Base-by-base conservation (phyloP, 2,888 invertebrate species). In the Selenia dentaria region DNA sequence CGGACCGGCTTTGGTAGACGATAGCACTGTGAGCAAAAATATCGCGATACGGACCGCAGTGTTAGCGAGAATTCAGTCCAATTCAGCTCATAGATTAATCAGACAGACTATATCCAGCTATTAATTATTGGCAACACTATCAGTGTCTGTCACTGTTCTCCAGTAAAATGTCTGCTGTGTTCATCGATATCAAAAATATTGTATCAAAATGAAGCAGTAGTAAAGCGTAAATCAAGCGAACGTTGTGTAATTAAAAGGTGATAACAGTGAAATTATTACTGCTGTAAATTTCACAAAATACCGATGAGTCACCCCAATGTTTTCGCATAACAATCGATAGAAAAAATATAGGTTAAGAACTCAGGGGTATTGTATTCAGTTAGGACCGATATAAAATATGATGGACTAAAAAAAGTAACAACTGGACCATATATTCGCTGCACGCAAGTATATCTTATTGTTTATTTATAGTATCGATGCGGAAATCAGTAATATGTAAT, bases 311-410 rank as follows among this genome's bases (percentile, higher is more conserved):
- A 83, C 77, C 44, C 57, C 59, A 71, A 82, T 88, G 86, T 87
- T 88, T 88, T 88, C 84, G 88, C 87, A 85, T 86, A 88, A 88
- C 85, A 90, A 90, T 90, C 87, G 85, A 90, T 90, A 80, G 78
- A 81, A 80, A 77, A 81, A 81, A 89, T 88, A 85, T 87, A 89
- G 90, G 89, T 90, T 89, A 89, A 87, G 79, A 87, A 83, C 79
- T 83, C 66, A 70, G 75, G 76, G 77, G 72, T 80, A 77, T 82
- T 84, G 79, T 83, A 77, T 83, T 77, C 74, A 61, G 68, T 74
- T 79, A 62, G 56, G 63, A 80, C 75, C 75, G 76, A 75, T 79
- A 74, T 70, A 77, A 73, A 74, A 74, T 76, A 72, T 67, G 75
- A 72, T 69, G 65, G 70, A 75, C 73, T 72, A 71, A 74, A 70